Base-by-base conservation (phyloP, 30 jellyfish, hydroid and myxozoan genomes). In the Aurelia aurita complex sp. Pacific region DNA sequence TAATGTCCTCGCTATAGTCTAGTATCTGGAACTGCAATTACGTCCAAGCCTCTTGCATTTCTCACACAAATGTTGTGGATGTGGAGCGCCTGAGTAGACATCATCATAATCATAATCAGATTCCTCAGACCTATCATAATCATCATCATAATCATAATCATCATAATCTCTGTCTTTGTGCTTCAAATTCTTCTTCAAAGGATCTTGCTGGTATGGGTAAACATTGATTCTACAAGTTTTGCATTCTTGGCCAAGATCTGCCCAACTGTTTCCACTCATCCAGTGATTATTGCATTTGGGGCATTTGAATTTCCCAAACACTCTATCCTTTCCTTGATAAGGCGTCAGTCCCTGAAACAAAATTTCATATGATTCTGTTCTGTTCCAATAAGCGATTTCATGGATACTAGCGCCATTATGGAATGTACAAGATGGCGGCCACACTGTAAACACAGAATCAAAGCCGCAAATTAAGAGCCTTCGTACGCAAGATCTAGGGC, bases 251-350 rank as follows among this genome's bases (percentile, higher is more conserved):
- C 98, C 98, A 97, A 94, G 89, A 87, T 94, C 89, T 33, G 98
- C 96, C 98, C 98, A 94, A 52, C 97, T 88, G 92, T 94, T 94
- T 61, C 98, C 98, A 89, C 97, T 88, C 98, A 94, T 94, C 98
- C 98, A 94, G 67, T 94, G 89, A 36, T 97, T 92, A 51, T 94
- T 88, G 89, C 98, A 94, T 2, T 95, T 63, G 18, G 98, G 98
- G 72, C 98, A 94, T 73, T 84, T 94, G 94, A 87, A 94, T 79
- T 94, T 97, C 5, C 98, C 98, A 60, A 94, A 94, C 75, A 97
- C 89, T 50, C 98, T 88, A 36, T 94, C 89, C 81, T 94, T 89
- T 7, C 98, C 98, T 74, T 94, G 98, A 76, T 94, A 94, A 10
- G 98, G 98, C 2, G 98, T 94, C 60, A 88, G 86, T 17, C 98